Conservation (phyloP, 2,888 invertebrate species). For the Onthophagus sagittarius region DNA sequence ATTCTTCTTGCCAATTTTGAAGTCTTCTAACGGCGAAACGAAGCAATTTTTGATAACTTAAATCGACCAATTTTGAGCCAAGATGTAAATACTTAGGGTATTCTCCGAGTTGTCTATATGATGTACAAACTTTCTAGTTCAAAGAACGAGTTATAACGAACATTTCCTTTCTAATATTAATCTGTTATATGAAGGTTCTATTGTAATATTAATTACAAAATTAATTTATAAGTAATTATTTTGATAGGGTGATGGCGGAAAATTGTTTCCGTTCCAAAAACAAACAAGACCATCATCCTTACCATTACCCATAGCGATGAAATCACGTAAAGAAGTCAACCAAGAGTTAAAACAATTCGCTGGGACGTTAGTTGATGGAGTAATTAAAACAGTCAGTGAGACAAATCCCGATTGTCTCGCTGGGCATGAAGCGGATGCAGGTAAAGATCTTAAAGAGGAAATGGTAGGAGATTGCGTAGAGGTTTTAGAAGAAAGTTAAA, state of each 20-base stretch:
- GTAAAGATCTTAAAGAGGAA: constrained; percentile 17
- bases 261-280: constrained; percentile 47
- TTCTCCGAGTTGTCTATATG: no score
- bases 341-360: constrained; percentile 46
- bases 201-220: no score
- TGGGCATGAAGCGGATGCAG: constrained; percentile 33
- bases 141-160: no score
- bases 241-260: constrained; percentile 44
- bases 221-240: not conserved
- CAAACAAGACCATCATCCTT: constrained; percentile 47
- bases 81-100: no score
- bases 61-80: no score
- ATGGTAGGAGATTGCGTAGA: constrained; percentile 1
- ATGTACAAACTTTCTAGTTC: no score
- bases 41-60: no score
- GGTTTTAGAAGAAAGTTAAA: constrained; percentile 1
- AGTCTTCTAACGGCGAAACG: no score
- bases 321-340: constrained; percentile 36
- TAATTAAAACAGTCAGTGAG: constrained; percentile 46
- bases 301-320: constrained; percentile 43
- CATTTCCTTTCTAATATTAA: no score
- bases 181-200: no score
- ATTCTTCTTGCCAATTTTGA: no score
- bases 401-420: constrained; percentile 27
- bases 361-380: constrained; percentile 47